Base-by-base conservation (phyloP, 2,888 invertebrate genomes). In the Cyclophora albipunctata region DNA sequence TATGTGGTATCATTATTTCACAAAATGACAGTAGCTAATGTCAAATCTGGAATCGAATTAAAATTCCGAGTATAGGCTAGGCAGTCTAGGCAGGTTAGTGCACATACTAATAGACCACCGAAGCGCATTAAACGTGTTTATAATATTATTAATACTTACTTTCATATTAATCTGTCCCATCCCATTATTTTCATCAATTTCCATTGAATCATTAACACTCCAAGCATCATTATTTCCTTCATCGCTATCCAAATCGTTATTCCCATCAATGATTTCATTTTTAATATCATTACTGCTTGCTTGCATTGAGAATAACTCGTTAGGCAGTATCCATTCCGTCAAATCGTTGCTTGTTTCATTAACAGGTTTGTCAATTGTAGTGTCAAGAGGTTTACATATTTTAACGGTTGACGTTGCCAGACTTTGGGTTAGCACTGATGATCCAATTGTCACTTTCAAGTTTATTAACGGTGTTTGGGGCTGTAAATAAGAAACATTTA, bases 101-200 rank as follows among this genome's bases (percentile, higher is more conserved):
- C n/a, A n/a, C n/a, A n/a, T n/a, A 20, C 20, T 2, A 20, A 1
- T 20, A 20, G 20, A 20, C 20, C 20, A 20, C 20, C 20, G 20
- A 20, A 20, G 20, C 20, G 1, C 1, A 20, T 20, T 20, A 20
- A 2, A 20, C 20, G 20, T 20, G 2, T 20, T 20, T 20, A 20
- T 20, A 20, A 20, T 20, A 20, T 20, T 20, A 20, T 20, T 20
- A 20, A 1, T 20, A 20, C 20, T 20, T 20, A 20, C 20, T 20
- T 20, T 20, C 20, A 20, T 20, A 20, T 20, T 20, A 20, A 20
- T 20, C 20, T 20, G 20, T 1, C 20, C 2, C 20, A 20, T 20
- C 20, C 20, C 20, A 37, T 5, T 61, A 81, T 82, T 81, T 68
- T 81, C 78, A 66, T 82, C 81, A 54, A 77, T 78, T 42, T 81